These are phyloP conservation scores for Helostoma temminkii DNA, from an alignment of 2,797 vertebrate genomes.

Conservation along the genomic window DNA sequence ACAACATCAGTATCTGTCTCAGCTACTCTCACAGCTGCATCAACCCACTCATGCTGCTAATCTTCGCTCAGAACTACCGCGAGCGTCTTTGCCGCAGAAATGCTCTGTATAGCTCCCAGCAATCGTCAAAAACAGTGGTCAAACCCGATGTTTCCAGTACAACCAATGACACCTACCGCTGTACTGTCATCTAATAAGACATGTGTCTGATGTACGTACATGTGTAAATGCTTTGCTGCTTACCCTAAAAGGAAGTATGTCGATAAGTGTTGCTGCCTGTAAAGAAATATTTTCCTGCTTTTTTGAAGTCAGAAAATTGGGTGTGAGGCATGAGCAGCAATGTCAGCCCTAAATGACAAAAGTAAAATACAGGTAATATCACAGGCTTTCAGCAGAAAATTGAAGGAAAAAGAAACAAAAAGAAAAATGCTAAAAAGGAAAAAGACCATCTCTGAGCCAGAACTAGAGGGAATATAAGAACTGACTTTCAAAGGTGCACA, in stretches of 20 bases:
- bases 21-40: conserved; percentile 90
- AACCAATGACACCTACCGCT: conserved; percentile 69
- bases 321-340: conserved; percentile 10
- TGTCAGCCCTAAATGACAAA: no score
- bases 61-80: conserved; percentile 87
- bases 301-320: conserved; percentile 1
- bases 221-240: conserved; percentile 20
- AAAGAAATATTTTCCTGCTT: background rate
- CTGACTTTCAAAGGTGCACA: conserved; percentile 9
- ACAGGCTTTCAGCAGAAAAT: background rate
- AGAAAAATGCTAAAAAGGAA: background rate
- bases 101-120: conserved; percentile 67
- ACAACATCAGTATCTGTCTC: conserved; percentile 88
- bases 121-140: conserved; percentile 80
- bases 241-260: background rate
- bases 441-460: background rate
- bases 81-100: conserved; percentile 82
- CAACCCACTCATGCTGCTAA: conserved; percentile 87
- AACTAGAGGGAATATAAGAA: conserved; percentile 32
- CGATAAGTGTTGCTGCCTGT: background rate
- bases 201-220: background rate
- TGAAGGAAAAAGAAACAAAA: background rate
- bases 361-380: conserved; percentile 19
- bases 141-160: conserved; percentile 78
- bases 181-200: conserved; percentile 69